Evolutionary conservation across 1,140 invertebrate genomes (phyloP), one percentile per base, ranked within the genome.

Genomic region (Notospermus geniculatus): DNA sequence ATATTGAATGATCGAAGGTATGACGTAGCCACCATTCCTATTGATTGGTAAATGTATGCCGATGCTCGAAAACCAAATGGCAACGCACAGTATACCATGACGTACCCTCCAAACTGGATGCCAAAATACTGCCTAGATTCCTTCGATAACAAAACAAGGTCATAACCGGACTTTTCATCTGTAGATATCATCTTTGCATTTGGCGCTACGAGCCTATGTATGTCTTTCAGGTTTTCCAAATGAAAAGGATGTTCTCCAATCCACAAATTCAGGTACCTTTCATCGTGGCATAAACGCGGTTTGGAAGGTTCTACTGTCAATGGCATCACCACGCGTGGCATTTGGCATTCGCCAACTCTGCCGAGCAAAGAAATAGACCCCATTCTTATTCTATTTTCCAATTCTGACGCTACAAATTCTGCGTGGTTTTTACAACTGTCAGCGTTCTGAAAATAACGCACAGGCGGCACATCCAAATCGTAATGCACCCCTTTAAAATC

Each of bases 401-500:
- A 32, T 15, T 55, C 59, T 28, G 0, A 39, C 29, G 22, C 28
- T 39, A 66, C 56, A 54, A 59, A 66, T 2, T 59, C 50, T 32
- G 32, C 39, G 62, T 54, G 29, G 27, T 66, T 53, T 30, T 58
- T 59, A 63, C 64, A 66, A 22, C 11, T 54, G 30, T 2, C 17
- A 50, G 60, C 27, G 52, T 66, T 66, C 23, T 7, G 22, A 45
- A 62, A 62, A 45, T 55, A 59, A 22, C 55, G 39, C 52, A 43
- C 56, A 9, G 60, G 60, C 39, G 60, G 60, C 1, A 56, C 22
- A 29, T 53, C 54, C 17, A 36, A 54, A 45, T 66, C 60, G 57
- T 36, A 65, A 45, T n/a, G 19, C 36, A 53, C 57, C 5, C 63
- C 63, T 32, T 54, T 65, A 61, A 66, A 66, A 46, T 63, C 56